phyloP scores from a whole-genome alignment of 2,797 vertebrate genomes.

The Pangasius djambal region DNA sequence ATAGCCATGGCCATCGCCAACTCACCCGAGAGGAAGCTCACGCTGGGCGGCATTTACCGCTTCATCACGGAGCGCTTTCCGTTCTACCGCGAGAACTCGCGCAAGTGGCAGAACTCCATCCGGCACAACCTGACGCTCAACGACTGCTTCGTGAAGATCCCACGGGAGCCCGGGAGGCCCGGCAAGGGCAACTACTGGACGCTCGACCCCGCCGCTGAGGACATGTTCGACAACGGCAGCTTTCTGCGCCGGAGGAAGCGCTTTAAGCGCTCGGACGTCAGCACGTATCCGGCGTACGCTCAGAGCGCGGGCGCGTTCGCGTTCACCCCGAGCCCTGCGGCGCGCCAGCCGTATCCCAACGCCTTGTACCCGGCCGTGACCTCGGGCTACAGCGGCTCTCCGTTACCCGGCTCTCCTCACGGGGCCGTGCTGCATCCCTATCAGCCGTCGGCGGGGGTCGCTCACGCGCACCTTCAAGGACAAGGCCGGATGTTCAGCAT shows the following conservation, averaged over 20 bases:
- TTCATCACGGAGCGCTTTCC: conserved; percentile 98
- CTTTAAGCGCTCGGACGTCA: conserved; percentile 88
- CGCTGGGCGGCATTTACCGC: conserved; percentile 93
- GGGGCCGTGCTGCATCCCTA: conserved; percentile 83
- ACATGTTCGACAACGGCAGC: conserved; percentile 94
- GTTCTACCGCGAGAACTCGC: conserved; percentile 95
- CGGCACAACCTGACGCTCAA: conserved; percentile 89
- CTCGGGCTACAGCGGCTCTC: conserved; percentile 75
- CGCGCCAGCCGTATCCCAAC: conserved; percentile 70
- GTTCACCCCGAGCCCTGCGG: conserved; percentile 81
- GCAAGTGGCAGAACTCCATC: conserved; percentile 93
- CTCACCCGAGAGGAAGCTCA: conserved; percentile 91
- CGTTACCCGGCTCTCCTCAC: conserved; percentile 75
- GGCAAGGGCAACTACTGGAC: conserved; percentile 96
- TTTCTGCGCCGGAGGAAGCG: conserved; percentile 84
- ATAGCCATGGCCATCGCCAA: conserved; percentile 98
- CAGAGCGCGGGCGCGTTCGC: conserved; percentile 78
- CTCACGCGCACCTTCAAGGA: conserved; percentile 63
- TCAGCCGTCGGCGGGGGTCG: conserved; percentile 72
- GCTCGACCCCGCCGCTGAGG: conserved; percentile 88
- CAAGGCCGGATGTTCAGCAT: conserved; percentile 92
- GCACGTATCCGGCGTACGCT: conserved; percentile 87
- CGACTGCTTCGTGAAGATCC: conserved; percentile 92
- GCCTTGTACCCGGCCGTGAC: conserved; percentile 72
- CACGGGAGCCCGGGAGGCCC: conserved; percentile 88